Evolutionary conservation across 2,113 vertebrate genomes (phyloP).

Genomic region (Toxotes jaculatrix): DNA sequence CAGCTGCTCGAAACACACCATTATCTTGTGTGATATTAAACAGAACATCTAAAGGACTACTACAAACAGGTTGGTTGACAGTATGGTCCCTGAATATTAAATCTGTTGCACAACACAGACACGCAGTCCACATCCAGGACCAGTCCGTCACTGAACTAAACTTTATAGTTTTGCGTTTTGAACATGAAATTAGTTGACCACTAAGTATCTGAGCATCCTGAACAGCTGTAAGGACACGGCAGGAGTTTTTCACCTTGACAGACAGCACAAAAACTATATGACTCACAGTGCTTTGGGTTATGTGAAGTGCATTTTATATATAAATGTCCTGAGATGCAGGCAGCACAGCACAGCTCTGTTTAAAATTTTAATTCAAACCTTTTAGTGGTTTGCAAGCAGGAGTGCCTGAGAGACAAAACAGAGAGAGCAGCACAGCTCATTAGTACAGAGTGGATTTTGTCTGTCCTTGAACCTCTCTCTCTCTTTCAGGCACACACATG

Average conservation of each 20-base stretch:
- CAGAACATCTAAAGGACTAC: not conserved
- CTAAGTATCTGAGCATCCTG: not conserved
- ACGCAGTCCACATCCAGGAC: not conserved
- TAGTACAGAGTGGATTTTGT: slow-evolving; percentile 59
- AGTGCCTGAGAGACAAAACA: slow-evolving; percentile 70
- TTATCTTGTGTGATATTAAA: slow-evolving; percentile 19
- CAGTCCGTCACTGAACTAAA: not conserved
- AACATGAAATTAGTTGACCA: slow-evolving; percentile 6
- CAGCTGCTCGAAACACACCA: slow-evolving; percentile 20
- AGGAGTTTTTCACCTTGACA: slow-evolving; percentile 22
- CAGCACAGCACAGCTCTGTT: slow-evolving; percentile 58
- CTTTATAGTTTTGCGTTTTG: not conserved
- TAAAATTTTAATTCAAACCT: slow-evolving; percentile 82
- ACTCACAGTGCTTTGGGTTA: slow-evolving; percentile 44
- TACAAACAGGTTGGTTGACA: slow-evolving; percentile 5
- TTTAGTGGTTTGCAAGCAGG: slow-evolving; percentile 75
- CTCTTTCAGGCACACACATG: not conserved
- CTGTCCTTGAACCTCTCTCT: slow-evolving; percentile 44
- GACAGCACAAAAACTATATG: slow-evolving; percentile 45
- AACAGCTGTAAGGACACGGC: not conserved
- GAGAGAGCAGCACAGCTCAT: slow-evolving; percentile 63
- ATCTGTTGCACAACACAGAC: not conserved
- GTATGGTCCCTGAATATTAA: not conserved
- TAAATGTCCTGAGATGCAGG: slow-evolving; percentile 66
- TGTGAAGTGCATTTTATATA: slow-evolving; percentile 63